Evolutionary conservation across 2,888 invertebrate genomes (phyloP).

Genomic region (Cerceris rybyensis): DNA sequence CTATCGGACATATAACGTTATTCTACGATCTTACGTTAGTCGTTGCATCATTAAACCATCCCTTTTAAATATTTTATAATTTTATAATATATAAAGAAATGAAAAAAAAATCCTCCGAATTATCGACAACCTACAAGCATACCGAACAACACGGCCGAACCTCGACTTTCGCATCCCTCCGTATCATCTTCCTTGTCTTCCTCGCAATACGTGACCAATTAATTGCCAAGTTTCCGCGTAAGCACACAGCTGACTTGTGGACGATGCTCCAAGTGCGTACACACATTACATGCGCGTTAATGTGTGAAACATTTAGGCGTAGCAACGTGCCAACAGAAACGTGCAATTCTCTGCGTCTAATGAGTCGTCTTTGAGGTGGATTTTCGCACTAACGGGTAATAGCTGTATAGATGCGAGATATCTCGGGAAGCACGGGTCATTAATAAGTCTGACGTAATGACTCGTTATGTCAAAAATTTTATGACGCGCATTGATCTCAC

Average conservation of each 20-base stretch:
- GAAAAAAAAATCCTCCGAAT: not conserved
- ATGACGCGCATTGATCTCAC: not conserved
- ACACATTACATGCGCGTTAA: conserved; percentile 23
- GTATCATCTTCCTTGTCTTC: not conserved
- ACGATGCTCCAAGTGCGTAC: conserved; percentile 22
- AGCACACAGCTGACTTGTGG: conserved; percentile 25
- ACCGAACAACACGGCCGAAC: not conserved
- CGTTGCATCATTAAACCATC: too few relatives aligned
- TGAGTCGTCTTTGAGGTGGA: not conserved
- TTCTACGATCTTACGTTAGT: too few relatives aligned
- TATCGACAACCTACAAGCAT: too few relatives aligned
- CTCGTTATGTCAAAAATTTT: not conserved
- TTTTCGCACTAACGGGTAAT: not conserved
- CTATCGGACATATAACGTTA: too few relatives aligned
- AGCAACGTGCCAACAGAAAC: not conserved
- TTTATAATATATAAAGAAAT: too few relatives aligned
- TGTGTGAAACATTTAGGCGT: conserved; percentile 14
- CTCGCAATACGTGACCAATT: conserved; percentile 36
- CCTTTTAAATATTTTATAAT: too few relatives aligned
- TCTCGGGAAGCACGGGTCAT: not conserved
- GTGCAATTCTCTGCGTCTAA: not conserved
- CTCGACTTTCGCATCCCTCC: not conserved
- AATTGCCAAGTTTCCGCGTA: conserved; percentile 24
- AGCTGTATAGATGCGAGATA: not conserved
- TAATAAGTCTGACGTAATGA: conserved; percentile 4